phyloP scores from a whole-genome alignment of 2,888 invertebrate genomes.

The Monochamus alternatus region DNA sequence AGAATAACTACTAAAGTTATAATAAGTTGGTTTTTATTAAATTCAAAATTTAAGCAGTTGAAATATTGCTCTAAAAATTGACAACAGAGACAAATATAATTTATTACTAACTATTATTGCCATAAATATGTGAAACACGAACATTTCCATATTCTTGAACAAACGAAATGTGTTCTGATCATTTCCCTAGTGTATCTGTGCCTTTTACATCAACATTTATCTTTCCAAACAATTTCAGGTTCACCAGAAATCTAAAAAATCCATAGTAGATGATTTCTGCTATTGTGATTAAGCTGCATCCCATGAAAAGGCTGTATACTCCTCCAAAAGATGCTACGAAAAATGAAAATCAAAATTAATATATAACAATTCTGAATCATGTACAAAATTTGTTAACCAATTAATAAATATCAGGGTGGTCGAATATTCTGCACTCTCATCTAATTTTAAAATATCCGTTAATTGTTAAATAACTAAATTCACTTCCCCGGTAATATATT shows the following conservation, averaged over 20 bases:
- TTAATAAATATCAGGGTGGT: no score
- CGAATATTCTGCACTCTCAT: no score
- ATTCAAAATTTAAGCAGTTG: no score
- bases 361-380: background rate
- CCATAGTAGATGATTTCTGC: slow-evolving; percentile 69
- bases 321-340: slow-evolving; percentile 70
- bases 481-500: no score
- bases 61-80: no score
- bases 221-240: slow-evolving; percentile 52
- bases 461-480: background rate
- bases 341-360: slow-evolving; percentile 27
- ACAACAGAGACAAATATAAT: no score
- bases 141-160: background rate
- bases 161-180: slow-evolving; percentile 2
- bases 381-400: background rate
- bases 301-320: slow-evolving; percentile 69
- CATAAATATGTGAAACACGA: slow-evolving; percentile 9
- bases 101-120: background rate
- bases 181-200: slow-evolving; percentile 21
- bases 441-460: background rate
- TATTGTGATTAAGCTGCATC: slow-evolving; percentile 68
- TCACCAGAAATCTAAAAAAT: slow-evolving; percentile 59
- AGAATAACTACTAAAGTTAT: no score
- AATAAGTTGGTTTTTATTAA: no score
- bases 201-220: slow-evolving; percentile 28